Base-by-base conservation (phyloP, 1,140 invertebrate species). In the Psilanteris sp. region DNA sequence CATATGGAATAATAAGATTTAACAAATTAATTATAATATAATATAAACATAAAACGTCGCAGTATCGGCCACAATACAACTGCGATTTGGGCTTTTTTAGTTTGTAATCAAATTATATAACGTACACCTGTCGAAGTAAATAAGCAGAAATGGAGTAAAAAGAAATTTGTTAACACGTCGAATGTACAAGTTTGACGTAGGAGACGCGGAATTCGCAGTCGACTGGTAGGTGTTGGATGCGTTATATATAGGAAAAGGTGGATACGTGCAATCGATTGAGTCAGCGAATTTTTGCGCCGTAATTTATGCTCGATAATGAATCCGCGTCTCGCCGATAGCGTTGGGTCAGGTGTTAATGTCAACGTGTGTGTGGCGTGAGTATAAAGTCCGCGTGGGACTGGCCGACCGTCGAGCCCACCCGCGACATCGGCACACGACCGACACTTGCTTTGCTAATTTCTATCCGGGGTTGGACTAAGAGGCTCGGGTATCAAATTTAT, bases 231-330 rank as follows among this genome's bases (percentile, higher is more conserved):
- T 43, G 20, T 44, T 20, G 27, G 18, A 34, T 20, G 46, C 16
- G 22, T 59, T 59, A 52, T 59, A 44, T 44, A 59, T 41, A 37
- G 32, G 52, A 44, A 48, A 76, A 77, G 39, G 48, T 10, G 55
- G 29, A 43, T 57, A 46, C 44, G 32, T 16, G 9, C 34, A 50
- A 66, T 44, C 44, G 32, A 59, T 48, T 18, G 73, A 78, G 77
- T 54, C 67, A 48, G 71, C 75, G 68, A 75, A 74, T 81, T 83
- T 84, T 84, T 82, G 68, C 78, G 43, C 32, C 48, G 78, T 82
- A 81, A 83, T 84, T 84, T 84, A 83, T 83, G 77, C 61, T 52
- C 78, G 81, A 83, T 84, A 84, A 83, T 84, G 83, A 84, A 83
- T 83, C 81, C 81, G 77, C 68, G 66, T 68, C 75, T 31, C 31